phyloP scores from a whole-genome alignment of 2,888 invertebrate species.

The Tipula helvola region DNA sequence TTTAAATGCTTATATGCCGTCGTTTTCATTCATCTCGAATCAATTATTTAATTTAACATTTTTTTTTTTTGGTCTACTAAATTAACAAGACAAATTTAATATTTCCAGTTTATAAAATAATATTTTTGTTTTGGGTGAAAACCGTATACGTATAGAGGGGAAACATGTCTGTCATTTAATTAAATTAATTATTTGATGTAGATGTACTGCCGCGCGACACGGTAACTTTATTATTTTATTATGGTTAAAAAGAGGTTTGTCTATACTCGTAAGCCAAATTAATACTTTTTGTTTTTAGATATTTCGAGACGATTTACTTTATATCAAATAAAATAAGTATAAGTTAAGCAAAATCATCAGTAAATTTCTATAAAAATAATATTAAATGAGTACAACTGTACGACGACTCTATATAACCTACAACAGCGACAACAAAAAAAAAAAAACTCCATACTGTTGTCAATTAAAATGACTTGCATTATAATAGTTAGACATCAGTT shows the following conservation, averaged over 20 bases:
- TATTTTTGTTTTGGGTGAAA: neutral
- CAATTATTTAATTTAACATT: neutral
- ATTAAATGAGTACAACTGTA: neutral
- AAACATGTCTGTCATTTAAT: neutral
- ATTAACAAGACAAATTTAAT: neutral
- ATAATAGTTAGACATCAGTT: neutral
- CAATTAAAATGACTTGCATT: neutral
- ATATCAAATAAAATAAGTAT: neutral
- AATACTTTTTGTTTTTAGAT: neutral
- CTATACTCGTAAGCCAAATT: neutral
- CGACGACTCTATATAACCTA: neutral
- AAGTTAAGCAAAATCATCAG: neutral
- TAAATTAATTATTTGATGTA: neutral
- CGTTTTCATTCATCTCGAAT: neutral
- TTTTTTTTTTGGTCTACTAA: neutral
- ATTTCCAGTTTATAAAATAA: neutral
- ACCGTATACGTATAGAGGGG: neutral
- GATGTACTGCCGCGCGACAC: neutral
- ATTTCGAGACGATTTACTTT: neutral
- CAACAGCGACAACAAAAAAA: neutral
- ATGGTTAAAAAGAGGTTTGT: neutral
- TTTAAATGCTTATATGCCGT: neutral
- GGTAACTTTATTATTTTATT: neutral
- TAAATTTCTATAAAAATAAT: neutral
- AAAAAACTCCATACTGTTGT: neutral